These are phyloP conservation scores for Crocallis elinguaria DNA, from an alignment of 2,888 invertebrate genomes.

Conservation along the genomic window DNA sequence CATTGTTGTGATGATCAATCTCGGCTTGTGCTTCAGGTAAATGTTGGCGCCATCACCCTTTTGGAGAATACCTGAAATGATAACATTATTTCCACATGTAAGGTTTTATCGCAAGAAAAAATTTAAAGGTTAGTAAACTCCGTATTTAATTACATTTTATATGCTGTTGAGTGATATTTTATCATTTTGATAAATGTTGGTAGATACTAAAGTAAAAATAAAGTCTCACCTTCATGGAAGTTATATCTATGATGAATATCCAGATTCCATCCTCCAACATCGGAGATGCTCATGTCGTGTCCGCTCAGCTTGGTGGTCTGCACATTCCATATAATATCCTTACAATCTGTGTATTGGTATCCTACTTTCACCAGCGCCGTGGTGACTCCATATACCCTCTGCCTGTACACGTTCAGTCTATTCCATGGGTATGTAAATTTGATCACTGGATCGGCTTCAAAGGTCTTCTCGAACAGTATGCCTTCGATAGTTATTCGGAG, in stretches of 20 bases:
- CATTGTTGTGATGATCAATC: conserved; percentile 95
- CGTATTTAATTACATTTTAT: too few species aligned
- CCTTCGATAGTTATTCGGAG: conserved; percentile 97
- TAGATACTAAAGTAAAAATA: background rate
- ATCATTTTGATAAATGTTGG: too few species aligned
- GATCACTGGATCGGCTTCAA: conserved; percentile 98
- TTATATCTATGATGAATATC: conserved; percentile 99
- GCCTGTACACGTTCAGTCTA: conserved; percentile 96
- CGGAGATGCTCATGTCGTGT: conserved; percentile 98
- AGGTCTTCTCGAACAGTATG: conserved; percentile 95
- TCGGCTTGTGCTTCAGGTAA: conserved; percentile 96
- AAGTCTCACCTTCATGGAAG: conserved; percentile 93
- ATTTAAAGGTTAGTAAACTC: too few species aligned
- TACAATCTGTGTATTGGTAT: conserved; percentile 97
- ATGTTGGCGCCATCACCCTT: conserved; percentile 99
- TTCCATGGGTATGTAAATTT: conserved; percentile 99
- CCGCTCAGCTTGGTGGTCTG: conserved; percentile 98
- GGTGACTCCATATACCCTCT: conserved; percentile 98
- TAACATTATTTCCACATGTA: background rate
- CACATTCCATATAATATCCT: conserved; percentile 97
- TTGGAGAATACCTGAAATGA: conserved; percentile 92
- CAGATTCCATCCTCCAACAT: conserved; percentile 98
- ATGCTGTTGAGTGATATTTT: too few species aligned
- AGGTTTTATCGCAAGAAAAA: too few species aligned
- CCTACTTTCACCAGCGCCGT: conserved; percentile 98